Conservation (phyloP, 2,888 invertebrate species). For the Anodontia alba region DNA sequence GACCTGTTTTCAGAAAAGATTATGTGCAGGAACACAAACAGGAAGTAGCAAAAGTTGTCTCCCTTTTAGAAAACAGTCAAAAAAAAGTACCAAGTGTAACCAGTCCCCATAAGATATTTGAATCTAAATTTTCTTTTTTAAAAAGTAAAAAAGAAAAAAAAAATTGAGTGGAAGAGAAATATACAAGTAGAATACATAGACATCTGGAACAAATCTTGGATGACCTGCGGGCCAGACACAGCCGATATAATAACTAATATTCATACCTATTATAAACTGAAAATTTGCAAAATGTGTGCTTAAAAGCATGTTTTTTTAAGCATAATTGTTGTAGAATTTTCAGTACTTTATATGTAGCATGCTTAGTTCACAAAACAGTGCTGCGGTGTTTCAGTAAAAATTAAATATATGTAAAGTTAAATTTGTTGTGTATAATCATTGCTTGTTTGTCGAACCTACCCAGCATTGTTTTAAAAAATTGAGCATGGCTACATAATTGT, state of each 20-base stretch:
- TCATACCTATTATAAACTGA: neutral
- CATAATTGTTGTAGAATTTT: neutral
- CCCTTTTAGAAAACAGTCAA: too few relatives aligned
- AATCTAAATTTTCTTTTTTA: neutral
- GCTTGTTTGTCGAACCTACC: neutral
- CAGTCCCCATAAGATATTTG: too few relatives aligned
- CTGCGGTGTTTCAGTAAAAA: neutral
- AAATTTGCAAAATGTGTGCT: neutral
- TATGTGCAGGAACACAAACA: too few relatives aligned
- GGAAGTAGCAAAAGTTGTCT: too few relatives aligned
- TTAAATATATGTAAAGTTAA: too few relatives aligned
- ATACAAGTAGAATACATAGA: neutral
- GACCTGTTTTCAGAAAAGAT: too few relatives aligned
- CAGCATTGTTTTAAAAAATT: neutral
- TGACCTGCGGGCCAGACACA: neutral
- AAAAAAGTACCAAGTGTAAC: too few relatives aligned
- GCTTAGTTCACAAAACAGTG: neutral
- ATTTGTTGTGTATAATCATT: neutral
- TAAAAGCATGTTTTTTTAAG: constrained; percentile 7
- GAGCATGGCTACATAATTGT: neutral
- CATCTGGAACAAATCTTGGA: neutral
- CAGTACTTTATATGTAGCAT: neutral
- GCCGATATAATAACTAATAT: neutral
- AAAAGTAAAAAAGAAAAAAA: too few relatives aligned
- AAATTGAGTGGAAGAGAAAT: too few relatives aligned